Evolutionary conservation across 2,113 vertebrate species (phyloP), one percentile per base, ranked within the genome.

Genomic region (Casuarius casuarius): DNA sequence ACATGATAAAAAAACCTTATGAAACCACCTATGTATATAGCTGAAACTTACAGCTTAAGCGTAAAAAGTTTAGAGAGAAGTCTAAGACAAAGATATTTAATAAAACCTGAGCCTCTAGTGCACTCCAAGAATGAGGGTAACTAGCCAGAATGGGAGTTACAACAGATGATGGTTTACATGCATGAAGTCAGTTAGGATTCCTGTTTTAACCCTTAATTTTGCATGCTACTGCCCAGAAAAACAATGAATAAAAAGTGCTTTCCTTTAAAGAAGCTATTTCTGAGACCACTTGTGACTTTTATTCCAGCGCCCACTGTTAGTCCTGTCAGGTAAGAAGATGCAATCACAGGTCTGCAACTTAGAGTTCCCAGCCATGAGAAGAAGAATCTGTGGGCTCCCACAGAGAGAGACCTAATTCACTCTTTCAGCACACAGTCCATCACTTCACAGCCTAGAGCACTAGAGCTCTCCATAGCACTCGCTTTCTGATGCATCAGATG

Each of bases 81-180:
- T 16, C 38, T 33, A 49, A 46, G 62, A 59, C 62, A 76, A 67
- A 80, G 3, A 5, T 6, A 23, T 40, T 51, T 19, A 25, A 52
- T 46, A 63, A 76, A 58, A 48, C 13, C 19, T 67, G 48, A 21
- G 40, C 51, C 66, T 29, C 58, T 19, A 15, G 10, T 11, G 31
- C 19, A 5, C 22, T 40, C 33, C 23, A 70, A 28, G 54, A 59
- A 17, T 2, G 7, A 21, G 13, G 26, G 38, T 9, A 44, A 74
- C 44, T 12, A 18, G 12, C n/a, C 58, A 18, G 44, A 54, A 44
- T 0, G 0, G 33, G n/a, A 66, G 40, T 66, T 38, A 51, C 0
- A 31, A 46, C 14, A 9, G 1, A 38, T 31, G 7, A 6, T 5
- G 4, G 5, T 29, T 35, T 0, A 9, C 31, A n/a, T 56, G 46